Evolutionary conservation across 2,113 vertebrate genomes (phyloP), one percentile per base, ranked within the genome.

Genomic region (Lagopus leucura): DNA sequence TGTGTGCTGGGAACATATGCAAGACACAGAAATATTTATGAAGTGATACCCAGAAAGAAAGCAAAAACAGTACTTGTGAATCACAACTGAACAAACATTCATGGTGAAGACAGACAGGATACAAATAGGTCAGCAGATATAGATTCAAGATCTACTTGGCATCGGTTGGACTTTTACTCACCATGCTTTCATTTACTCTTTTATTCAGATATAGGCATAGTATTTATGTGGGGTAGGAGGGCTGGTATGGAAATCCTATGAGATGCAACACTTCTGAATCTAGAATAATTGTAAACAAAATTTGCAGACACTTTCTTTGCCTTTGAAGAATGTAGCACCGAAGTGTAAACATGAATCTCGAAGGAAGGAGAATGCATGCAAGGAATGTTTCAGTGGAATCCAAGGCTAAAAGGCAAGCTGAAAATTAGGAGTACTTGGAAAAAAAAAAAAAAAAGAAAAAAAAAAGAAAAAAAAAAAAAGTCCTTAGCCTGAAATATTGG

Each of bases 11-110:
- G 52, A 89, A 52, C 48, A 30, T 40, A 47, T n/a, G 77, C 66
- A 93, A 82, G 77, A 73, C 28, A 43, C 11, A n/a, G 24, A 65
- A 84, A 72, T 76, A 69, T 93, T 93, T 90, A 91, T 91, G 74
- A 91, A 93, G 71, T 60, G 45, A 30, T 77, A 55, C 48, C 74
- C 74, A 87, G 67, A 22, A 85, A 66, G 73, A 79, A 63, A 95
- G 17, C 4, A 92, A 84, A 70, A 70, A n/a, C 12, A 54, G 28
- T 14, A 42, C 47, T 50, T 86, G 60, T 20, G 78, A 89, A 45
- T 76, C 64, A 50, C 48, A 50, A 61, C 70, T 91, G 71, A 79
- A 38, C 40, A 89, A 72, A 72, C 24, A 48, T 18, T 43, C 20
- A 61, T 4, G 10, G 16, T 17, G 22, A 81, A 92, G 38, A 67